Percentiles rank a stretch among this genome's conserved stretches.
Evolutionary conservation across 2,113 vertebrate species (phyloP).

Genomic region (Epinephelus fuscoguttatus): DNA sequence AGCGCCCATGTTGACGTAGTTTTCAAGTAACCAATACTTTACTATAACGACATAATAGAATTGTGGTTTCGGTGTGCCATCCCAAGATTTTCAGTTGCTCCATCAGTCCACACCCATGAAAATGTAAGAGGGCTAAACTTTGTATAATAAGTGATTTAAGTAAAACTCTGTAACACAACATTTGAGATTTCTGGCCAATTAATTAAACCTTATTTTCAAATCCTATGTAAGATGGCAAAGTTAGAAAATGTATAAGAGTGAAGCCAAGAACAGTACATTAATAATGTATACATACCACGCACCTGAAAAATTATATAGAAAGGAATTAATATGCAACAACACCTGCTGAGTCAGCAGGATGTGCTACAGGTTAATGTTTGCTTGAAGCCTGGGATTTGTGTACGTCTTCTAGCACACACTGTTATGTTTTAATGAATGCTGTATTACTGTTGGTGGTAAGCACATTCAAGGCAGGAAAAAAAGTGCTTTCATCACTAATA

Average conservation of each 20-base stretch:
- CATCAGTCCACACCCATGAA: too few relatives aligned
- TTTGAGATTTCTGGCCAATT: background rate
- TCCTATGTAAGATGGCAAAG: background rate
- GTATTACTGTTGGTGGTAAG: background rate
- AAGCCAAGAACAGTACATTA: too few relatives aligned
- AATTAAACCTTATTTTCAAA: background rate
- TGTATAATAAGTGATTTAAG: too few relatives aligned
- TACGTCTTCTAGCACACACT: background rate
- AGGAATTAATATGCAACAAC: background rate
- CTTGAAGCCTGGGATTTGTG: background rate
- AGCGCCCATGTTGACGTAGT: too few relatives aligned
- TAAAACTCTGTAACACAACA: background rate
- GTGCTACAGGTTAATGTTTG: background rate
- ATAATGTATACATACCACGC: too few relatives aligned
- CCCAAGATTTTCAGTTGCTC: too few relatives aligned
- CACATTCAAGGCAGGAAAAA: background rate
- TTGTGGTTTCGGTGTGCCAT: too few relatives aligned
- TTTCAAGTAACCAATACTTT: too few relatives aligned
- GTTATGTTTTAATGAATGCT: slow-evolving; percentile 18
- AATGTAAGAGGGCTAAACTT: too few relatives aligned
- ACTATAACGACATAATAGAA: too few relatives aligned
- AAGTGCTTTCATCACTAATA: slow-evolving; percentile 17
- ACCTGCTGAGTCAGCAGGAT: background rate
- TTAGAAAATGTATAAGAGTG: background rate
- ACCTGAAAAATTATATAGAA: background rate